Base-by-base conservation (phyloP, 2,888 invertebrate species). In the Steinernema hermaphroditum region DNA sequence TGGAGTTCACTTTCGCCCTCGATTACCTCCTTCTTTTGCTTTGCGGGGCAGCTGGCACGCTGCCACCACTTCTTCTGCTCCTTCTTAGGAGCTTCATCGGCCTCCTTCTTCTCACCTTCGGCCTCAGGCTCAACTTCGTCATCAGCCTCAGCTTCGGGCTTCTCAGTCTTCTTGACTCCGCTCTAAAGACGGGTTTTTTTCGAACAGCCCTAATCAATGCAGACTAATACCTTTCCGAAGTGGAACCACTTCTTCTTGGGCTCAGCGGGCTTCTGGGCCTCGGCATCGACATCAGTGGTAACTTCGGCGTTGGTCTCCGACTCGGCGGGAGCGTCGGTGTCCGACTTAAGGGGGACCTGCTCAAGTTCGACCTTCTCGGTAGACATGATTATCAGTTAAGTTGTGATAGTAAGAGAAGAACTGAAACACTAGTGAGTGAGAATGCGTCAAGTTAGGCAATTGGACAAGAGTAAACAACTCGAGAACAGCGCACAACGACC, bases 341-440 rank as follows among this genome's bases (percentile, higher is more conserved):
- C 81, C 49, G 75, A 72, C 76, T 83, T 84, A 19, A 84, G 79
- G 27, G 83, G 84, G 29, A 81, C 78, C 71, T 80, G 77, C 74
- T 83, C 77, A 73, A 81, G 69, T 68, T 82, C 83, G 46, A 80
- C 76, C 76, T 82, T 77, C 27, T 77, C 77, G 68, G 76, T 44
- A 27, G 72, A 44, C 77, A 79, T 79, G 4, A 22, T 43, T 9
- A 62, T 16, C 27, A 19, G 9, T 49, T 2, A 8, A 27, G 27
- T 54, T 8, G 22, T 27, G 54, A 27, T 54, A 22, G 29, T 14
- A 62, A 8, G 37, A 12, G 37, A 24, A 22, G 50, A 50, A 50
- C 50, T 50, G 50, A 50, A 50, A 22, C 50, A 50, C n/a, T 50
- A 46, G 43, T 16, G 46, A 46, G 46, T 19, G 46, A 46, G 9